Conservation (phyloP, 2,113 vertebrate species). For the Dasyornis broadbenti region DNA sequence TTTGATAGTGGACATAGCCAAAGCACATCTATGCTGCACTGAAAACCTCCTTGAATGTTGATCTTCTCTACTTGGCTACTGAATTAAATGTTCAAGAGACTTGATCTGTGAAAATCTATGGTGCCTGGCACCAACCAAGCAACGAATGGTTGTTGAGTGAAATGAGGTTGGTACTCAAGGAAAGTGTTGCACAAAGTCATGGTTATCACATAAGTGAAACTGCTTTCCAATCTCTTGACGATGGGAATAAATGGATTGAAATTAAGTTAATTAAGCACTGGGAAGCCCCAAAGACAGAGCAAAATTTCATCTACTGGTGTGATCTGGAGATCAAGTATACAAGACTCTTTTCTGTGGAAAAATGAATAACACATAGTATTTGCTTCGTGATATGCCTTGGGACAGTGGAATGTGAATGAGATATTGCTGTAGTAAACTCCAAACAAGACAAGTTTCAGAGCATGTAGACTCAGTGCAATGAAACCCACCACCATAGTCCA, state of each 20-base stretch:
- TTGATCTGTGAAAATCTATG: not conserved
- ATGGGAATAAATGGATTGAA: not conserved
- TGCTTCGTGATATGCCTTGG: not conserved
- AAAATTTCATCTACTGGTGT: not conserved
- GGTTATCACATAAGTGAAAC: not conserved
- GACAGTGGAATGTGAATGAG: not conserved
- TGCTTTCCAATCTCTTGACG: not conserved
- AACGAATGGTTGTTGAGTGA: not conserved
- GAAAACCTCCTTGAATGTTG: not conserved
- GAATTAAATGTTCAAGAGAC: not conserved
- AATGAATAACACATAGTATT: not conserved
- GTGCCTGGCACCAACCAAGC: not conserved
- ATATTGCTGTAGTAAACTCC: not conserved
- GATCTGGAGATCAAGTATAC: not conserved
- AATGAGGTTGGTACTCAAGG: not conserved
- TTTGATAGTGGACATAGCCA: not conserved
- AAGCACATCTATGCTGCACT: not conserved
- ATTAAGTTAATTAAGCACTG: not conserved
- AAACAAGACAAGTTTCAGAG: not conserved
- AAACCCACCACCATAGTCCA: not conserved
- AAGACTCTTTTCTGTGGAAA: not conserved
- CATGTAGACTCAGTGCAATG: accelerated
- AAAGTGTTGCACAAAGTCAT: not conserved
- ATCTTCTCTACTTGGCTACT: not conserved
- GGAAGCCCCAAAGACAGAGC: not conserved